phyloP scores from a whole-genome alignment of 2,113 vertebrate genomes.

The Peromyscus polionotus region DNA sequence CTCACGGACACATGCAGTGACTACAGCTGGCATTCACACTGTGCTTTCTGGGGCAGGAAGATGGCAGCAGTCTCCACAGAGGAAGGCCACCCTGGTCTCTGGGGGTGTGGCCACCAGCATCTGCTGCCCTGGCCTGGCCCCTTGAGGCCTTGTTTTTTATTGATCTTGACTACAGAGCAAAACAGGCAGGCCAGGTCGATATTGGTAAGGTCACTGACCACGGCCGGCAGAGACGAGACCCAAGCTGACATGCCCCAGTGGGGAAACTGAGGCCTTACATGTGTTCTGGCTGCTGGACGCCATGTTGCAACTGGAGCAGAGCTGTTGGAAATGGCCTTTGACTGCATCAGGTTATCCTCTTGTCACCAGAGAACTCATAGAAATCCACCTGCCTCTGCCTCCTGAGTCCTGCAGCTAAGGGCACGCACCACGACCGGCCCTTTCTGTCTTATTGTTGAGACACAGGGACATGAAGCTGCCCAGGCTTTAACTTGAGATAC shows the following conservation, averaged over 20 bases:
- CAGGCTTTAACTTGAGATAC: background rate
- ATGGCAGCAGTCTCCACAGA: background rate
- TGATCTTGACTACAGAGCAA: background rate
- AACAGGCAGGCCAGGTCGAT: background rate
- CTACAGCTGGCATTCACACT: background rate
- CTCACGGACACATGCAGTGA: background rate
- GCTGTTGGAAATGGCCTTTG: background rate
- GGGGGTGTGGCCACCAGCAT: background rate
- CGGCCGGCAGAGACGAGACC: background rate
- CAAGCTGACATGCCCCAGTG: background rate
- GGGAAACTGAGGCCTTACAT: constrained; percentile 32
- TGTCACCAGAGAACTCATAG: background rate
- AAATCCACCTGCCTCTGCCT: background rate
- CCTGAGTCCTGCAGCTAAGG: background rate
- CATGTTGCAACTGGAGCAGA: background rate
- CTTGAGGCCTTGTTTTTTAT: background rate
- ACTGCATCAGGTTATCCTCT: background rate
- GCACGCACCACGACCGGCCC: no score
- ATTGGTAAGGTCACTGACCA: background rate
- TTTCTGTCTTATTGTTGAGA: background rate
- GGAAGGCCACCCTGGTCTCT: background rate
- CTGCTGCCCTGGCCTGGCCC: background rate
- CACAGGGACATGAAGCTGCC: background rate
- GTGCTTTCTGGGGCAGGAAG: background rate
- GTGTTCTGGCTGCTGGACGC: no score